A percentile compares a stretch with the other conserved stretches of the same genome.
phyloP scores from a whole-genome alignment of 2,888 invertebrate species.

The Lacanobia oleracea region DNA sequence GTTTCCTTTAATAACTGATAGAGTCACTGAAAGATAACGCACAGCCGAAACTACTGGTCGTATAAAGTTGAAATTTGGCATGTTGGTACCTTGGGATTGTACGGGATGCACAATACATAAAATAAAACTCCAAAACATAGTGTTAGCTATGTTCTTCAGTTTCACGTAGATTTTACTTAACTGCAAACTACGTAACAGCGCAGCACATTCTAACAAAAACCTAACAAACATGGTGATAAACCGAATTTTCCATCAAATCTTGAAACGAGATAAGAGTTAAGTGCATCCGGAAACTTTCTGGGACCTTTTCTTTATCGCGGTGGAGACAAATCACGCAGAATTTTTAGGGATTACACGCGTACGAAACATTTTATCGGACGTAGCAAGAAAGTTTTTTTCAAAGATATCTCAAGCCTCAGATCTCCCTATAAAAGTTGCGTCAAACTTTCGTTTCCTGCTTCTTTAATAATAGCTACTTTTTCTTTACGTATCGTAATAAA shows the following conservation, averaged over 20 bases:
- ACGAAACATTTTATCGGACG: conserved; percentile 86
- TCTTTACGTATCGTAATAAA: conserved; percentile 60
- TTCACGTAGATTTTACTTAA: background rate
- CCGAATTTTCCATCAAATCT: conserved; percentile 47
- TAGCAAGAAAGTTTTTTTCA: conserved; percentile 79
- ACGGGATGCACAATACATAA: no score
- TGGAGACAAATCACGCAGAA: conserved; percentile 84
- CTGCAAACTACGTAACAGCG: background rate
- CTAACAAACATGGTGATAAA: conserved; percentile 41
- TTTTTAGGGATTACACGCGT: conserved; percentile 83
- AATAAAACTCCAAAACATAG: background rate
- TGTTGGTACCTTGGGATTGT: no score
- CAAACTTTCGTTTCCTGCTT: conserved; percentile 81
- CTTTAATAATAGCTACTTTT: conserved; percentile 79
- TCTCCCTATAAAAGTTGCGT: conserved; percentile 81
- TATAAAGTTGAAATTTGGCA: no score
- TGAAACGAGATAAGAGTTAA: conserved; percentile 69
- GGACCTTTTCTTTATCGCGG: conserved; percentile 77
- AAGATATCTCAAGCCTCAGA: conserved; percentile 82
- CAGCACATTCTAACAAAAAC: background rate
- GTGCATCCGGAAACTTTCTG: conserved; percentile 69
- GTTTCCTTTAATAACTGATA: no score
- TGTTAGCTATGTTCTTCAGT: background rate
- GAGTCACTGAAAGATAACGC: no score
- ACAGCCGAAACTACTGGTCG: no score